Percentiles rank a stretch among this genome's conserved stretches.
Conservation (phyloP, 2,113 vertebrate species). For the Apistogramma diplotaenia region DNA sequence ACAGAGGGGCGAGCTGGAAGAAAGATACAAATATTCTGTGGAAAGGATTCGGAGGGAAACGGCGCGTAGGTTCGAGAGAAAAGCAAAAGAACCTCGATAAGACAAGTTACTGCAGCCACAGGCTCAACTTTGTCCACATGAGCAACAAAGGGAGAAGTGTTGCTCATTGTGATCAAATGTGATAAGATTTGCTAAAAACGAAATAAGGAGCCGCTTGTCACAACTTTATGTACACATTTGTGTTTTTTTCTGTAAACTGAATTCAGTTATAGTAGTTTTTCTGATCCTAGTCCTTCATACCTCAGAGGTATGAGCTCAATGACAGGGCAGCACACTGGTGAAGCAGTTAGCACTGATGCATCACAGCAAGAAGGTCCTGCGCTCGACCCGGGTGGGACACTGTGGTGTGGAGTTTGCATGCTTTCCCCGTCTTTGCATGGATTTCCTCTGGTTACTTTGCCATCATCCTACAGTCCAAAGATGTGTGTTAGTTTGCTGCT, state of each 20-base stretch:
- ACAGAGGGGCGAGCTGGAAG: constrained; percentile 15
- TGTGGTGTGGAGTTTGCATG: background rate
- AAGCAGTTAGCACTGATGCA: background rate
- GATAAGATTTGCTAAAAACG: background rate
- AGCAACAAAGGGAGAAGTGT: background rate
- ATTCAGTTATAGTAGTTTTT: background rate
- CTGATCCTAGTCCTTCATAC: background rate
- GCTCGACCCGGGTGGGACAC: background rate
- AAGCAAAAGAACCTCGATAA: constrained; percentile 46
- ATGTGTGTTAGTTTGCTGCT: background rate
- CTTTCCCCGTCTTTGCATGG: background rate
- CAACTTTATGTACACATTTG: background rate
- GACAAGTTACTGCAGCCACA: background rate
- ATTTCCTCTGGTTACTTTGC: background rate
- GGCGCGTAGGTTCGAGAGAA: constrained; percentile 81
- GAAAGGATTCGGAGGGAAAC: constrained; percentile 70
- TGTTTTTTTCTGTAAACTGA: background rate
- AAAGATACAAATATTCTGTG: constrained; percentile 51
- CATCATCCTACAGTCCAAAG: background rate
- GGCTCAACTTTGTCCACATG: background rate
- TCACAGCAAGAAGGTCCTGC: background rate
- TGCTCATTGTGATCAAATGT: background rate
- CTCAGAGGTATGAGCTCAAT: background rate
- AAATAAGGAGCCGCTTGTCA: background rate
- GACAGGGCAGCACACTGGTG: background rate